Percentiles rank a stretch among this genome's conserved stretches.
Evolutionary conservation across 2,113 vertebrate species (phyloP).

Genomic region (Enhydra lutris): DNA sequence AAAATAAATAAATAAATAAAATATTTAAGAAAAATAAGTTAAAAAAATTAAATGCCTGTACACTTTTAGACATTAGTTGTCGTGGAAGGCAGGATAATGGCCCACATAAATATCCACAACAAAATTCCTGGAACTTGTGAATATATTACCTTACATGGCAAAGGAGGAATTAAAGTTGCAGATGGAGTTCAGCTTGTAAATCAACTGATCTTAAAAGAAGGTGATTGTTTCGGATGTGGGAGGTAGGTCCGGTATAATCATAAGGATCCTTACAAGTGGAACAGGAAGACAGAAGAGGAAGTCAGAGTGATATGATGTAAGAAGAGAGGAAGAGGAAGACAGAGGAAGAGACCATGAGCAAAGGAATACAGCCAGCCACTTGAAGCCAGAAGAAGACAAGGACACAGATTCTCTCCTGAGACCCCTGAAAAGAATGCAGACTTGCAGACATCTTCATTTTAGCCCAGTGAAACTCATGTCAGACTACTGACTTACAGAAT

Average conservation of each 20-base stretch:
- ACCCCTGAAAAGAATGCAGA: neutral
- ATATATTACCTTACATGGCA: neutral
- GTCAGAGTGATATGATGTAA: accelerated
- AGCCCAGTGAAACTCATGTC: neutral
- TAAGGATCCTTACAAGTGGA: neutral
- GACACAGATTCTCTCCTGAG: neutral
- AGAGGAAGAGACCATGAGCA: neutral
- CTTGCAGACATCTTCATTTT: neutral
- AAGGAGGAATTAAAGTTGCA: neutral
- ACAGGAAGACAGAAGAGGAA: neutral
- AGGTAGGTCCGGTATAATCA: neutral
- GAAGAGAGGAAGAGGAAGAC: neutral
- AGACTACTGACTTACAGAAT: neutral
- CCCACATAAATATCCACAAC: neutral
- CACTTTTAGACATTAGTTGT: neutral
- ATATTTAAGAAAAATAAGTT: neutral
- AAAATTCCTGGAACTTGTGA: neutral
- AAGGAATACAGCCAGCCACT: neutral
- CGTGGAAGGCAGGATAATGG: neutral
- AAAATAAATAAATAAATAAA: neutral
- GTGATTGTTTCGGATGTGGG: neutral
- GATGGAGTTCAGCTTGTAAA: neutral
- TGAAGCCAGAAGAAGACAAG: neutral
- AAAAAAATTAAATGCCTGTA: neutral
- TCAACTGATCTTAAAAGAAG: neutral